A percentile compares a stretch with the other conserved stretches of the same genome.
phyloP scores from a whole-genome alignment of 2,797 vertebrate species.

The Mormyrops boulengeri region DNA sequence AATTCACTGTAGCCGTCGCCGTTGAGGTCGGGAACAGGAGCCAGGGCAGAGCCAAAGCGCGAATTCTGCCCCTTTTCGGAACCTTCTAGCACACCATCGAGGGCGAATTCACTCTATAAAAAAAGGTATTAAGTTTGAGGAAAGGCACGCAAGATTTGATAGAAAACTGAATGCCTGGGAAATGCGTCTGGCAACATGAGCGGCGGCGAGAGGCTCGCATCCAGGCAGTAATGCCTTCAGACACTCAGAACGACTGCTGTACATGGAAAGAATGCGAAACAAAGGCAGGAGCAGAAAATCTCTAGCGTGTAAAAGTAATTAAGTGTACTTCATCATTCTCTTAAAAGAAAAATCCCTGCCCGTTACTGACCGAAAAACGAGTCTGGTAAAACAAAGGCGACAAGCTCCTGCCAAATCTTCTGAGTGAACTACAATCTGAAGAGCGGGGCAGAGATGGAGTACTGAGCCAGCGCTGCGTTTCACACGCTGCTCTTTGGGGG shows the following conservation, averaged over 20 bases:
- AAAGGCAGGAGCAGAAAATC: conserved; percentile 9
- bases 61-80: conserved; percentile 73
- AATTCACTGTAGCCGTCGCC: conserved; percentile 82
- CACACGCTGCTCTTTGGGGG: not conserved
- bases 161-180: not conserved
- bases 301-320: conserved; percentile 12
- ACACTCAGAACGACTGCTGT: not conserved
- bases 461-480: not conserved
- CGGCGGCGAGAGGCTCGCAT: no score
- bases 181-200: not conserved
- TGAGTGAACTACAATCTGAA: not conserved
- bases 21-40: conserved; percentile 77
- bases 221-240: not conserved
- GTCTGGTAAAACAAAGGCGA: not conserved
- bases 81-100: conserved; percentile 63
- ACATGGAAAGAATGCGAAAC: not conserved
- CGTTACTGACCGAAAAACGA: not conserved
- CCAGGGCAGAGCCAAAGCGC: conserved; percentile 77
- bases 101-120: conserved; percentile 59
- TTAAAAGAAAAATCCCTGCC: not conserved
- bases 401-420: not conserved
- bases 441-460: not conserved
- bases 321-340: not conserved
- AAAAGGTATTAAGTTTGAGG: not conserved
- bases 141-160: not conserved